These are phyloP conservation scores for Pithys albifrons DNA, from an alignment of 2,113 vertebrate genomes.

Conservation along the genomic window DNA sequence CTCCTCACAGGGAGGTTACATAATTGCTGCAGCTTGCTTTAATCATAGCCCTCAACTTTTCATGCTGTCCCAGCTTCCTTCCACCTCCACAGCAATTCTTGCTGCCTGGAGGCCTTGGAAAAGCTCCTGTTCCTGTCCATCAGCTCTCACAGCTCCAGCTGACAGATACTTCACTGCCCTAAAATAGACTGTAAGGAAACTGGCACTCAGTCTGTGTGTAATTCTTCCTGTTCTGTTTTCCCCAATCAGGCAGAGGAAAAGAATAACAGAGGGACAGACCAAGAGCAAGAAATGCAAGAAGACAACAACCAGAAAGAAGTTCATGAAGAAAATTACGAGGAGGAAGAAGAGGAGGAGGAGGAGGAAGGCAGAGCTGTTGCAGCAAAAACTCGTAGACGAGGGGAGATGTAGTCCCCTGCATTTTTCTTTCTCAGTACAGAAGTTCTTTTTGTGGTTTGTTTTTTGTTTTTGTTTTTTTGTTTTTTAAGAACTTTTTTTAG, in stretches of 20 bases:
- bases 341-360: constrained; percentile 86
- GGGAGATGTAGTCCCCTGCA: constrained; percentile 84
- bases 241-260: constrained; percentile 71
- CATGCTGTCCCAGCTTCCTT: neutral
- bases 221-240: neutral
- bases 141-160: neutral
- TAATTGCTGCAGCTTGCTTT: neutral
- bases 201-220: neutral
- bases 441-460: neutral
- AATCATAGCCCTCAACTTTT: neutral
- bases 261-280: constrained; percentile 67
- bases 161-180: neutral
- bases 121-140: neutral
- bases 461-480: neutral
- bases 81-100: neutral
- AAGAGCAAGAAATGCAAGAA: constrained; percentile 69
- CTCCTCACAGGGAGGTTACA: neutral
- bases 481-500: neutral
- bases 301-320: constrained; percentile 69
- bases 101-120: neutral
- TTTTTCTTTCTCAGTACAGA: neutral
- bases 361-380: constrained; percentile 74
- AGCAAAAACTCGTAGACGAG: constrained; percentile 81
- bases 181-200: neutral
- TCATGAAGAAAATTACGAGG: constrained; percentile 87